Evolutionary conservation across 2,888 invertebrate genomes (phyloP).

Genomic region (Tetranychus truncatus): DNA sequence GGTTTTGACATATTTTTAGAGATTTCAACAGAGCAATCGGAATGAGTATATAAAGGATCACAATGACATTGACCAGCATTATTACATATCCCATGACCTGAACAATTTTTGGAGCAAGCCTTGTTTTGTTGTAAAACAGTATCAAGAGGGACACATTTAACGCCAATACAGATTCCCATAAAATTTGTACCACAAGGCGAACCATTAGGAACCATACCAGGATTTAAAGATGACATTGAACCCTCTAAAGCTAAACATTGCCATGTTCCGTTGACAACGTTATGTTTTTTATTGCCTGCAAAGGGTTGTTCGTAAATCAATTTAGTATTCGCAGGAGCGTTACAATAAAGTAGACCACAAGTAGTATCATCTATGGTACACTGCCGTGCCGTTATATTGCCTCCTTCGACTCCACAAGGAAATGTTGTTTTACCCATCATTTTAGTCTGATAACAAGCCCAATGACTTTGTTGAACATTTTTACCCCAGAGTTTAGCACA

Average conservation of each 20-base stretch:
- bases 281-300: background rate
- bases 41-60: slow-evolving; percentile 67
- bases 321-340: slow-evolving; percentile 57
- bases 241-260: slow-evolving; percentile 38
- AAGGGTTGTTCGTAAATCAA: slow-evolving; percentile 59
- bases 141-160: slow-evolving; percentile 47
- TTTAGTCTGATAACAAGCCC: slow-evolving; percentile 67
- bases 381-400: slow-evolving; percentile 48
- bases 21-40: slow-evolving; percentile 42
- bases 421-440: slow-evolving; percentile 56
- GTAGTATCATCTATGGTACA: slow-evolving; percentile 57
- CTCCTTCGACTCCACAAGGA: slow-evolving; percentile 71
- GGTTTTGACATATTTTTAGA: too few species aligned
- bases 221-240: slow-evolving; percentile 45
- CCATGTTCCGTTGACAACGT: slow-evolving; percentile 72
- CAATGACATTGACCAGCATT: slow-evolving; percentile 84
- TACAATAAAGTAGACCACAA: slow-evolving; percentile 91
- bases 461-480: slow-evolving; percentile 60
- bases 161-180: slow-evolving; percentile 66
- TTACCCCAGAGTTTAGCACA: slow-evolving; percentile 85
- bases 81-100: slow-evolving; percentile 46
- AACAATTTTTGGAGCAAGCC: slow-evolving; percentile 29
- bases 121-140: slow-evolving; percentile 7
- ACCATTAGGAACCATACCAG: slow-evolving; percentile 86
- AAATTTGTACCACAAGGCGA: slow-evolving; percentile 59